Conservation (phyloP, 2,797 vertebrate species). For the Phoebastria nigripes region DNA sequence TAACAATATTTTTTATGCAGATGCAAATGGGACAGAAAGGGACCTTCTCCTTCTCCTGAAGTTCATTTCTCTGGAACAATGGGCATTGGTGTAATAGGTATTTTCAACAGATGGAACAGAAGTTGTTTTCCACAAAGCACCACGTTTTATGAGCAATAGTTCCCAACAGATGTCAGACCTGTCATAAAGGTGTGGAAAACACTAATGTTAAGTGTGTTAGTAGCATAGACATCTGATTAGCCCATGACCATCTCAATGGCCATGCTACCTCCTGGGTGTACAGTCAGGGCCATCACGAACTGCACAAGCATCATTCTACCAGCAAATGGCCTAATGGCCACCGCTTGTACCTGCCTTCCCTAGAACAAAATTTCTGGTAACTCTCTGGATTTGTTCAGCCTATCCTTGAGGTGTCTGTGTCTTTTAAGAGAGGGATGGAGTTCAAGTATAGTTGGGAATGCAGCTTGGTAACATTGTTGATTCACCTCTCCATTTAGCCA, state of each 20-base stretch:
- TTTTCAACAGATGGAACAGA: neutral
- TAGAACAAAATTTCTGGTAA: neutral
- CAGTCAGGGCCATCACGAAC: neutral
- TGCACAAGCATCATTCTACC: neutral
- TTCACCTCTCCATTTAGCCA: neutral
- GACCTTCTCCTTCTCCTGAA: neutral
- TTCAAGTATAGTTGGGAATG: neutral
- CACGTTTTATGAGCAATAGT: neutral
- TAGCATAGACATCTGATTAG: neutral
- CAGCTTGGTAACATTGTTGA: neutral
- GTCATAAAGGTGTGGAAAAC: neutral
- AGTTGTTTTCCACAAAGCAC: neutral
- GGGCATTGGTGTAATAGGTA: neutral
- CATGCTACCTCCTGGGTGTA: fast-evolving
- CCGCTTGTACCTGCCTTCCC: fast-evolving
- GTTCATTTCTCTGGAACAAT: neutral
- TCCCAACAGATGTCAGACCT: neutral
- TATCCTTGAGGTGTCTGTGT: neutral
- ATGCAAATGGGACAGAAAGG: neutral
- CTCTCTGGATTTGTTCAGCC: neutral
- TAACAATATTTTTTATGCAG: neutral
- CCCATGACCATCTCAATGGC: neutral
- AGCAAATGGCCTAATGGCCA: neutral
- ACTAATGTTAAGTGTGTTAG: neutral
- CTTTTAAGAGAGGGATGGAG: neutral